Evolutionary conservation across 1,140 invertebrate species (phyloP), one percentile per base, ranked within the genome.

Genomic region (Marisa cornuarietis): DNA sequence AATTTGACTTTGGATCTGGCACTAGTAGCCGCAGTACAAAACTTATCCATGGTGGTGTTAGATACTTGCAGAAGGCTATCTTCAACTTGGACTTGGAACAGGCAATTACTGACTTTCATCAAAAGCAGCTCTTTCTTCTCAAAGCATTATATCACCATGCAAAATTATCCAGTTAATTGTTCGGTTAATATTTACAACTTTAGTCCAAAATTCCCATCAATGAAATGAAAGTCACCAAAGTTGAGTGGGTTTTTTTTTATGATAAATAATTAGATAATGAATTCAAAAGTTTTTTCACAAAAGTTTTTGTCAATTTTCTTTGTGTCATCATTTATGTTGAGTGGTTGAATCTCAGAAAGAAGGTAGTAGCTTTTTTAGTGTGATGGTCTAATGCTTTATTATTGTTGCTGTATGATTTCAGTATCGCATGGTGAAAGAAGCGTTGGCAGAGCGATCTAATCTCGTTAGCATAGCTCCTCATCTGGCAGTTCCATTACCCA

Each of bases 1-100:
- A 95, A 74, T 98, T 99, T 91, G 99, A 99, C 90, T 99, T 99
- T 93, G 95, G 97, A 11, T 97, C 97, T 79, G 99, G 99, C 24
- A 99, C 99, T 0, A 98, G 96, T 52, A 98, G 96, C 80, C 83
- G 92, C 78, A 98, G 96, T 86, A 99, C 98, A 0, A 99, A 99
- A 92, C 93, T 99, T 4, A 99, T 99, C 85, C 99, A 99, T 91
- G 99, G 99, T n/a, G 99, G 98, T 74, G 98, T 99, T 0, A 93
- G 98, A 71, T 99, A 99, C 91, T 92, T 99, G 61, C 98, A 99
- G 90, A 99, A 99, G 90, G 98, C 99, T 9, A 98, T 99, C 79
- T 94, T 99, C 92, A 90, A 96, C 84, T 91, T 99, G 63, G 98
- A 99, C 91, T 91, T 95, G 83, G 98, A 99, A 88, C 93, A 93